Percentiles rank a stretch among this genome's conserved stretches.
Conservation (phyloP, 2,797 vertebrate species). For the Setipinna tenuifilis region DNA sequence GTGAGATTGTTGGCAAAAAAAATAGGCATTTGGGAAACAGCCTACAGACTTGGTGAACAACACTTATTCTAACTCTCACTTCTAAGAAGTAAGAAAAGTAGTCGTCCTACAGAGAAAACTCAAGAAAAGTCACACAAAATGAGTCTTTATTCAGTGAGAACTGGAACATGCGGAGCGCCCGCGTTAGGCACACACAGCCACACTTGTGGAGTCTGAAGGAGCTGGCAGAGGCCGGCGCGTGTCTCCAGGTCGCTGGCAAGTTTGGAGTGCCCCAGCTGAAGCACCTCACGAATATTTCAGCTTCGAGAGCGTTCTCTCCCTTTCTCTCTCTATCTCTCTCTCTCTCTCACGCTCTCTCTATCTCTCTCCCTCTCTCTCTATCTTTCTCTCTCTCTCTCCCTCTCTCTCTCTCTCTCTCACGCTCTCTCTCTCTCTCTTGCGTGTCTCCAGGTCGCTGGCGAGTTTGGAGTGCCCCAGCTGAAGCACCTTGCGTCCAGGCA, state of each 20-base stretch:
- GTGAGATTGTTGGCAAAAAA: not conserved
- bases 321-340: too few relatives aligned
- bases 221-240: not conserved
- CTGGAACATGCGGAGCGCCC: not conserved
- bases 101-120: not conserved
- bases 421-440: too few relatives aligned
- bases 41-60: too few relatives aligned
- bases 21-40: too few relatives aligned
- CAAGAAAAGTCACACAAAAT: not conserved
- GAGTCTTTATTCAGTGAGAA: not conserved
- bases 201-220: not conserved
- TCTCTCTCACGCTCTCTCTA: too few relatives aligned
- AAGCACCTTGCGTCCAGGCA: not conserved
- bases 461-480: not conserved
- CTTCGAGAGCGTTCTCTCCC: too few relatives aligned
- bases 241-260: not conserved
- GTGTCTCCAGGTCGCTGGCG: not conserved
- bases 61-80: too few relatives aligned
- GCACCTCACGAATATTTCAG: too few relatives aligned
- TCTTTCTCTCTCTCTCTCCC: too few relatives aligned
- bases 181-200: not conserved
- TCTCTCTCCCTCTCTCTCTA: too few relatives aligned
- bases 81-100: not conserved
- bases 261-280: not conserved
- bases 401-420: too few relatives aligned